These are phyloP conservation scores for Chlorospingus semifuscus DNA, from an alignment of 2,797 vertebrate genomes.

Conservation along the genomic window DNA sequence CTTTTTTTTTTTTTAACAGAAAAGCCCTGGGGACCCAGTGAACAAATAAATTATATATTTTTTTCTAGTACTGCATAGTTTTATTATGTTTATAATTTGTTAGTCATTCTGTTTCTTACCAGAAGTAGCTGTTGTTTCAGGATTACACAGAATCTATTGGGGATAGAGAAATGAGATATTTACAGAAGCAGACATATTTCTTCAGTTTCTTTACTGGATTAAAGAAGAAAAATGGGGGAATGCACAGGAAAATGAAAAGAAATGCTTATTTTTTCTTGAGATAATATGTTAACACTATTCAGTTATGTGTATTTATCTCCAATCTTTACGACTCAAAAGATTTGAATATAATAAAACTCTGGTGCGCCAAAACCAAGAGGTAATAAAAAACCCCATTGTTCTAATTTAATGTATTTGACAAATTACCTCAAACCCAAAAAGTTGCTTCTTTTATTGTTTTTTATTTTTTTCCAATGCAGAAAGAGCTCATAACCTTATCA, in stretches of 20 bases:
- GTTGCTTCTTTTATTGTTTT: background rate
- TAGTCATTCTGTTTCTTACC: background rate
- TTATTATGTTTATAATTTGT: slow-evolving; percentile 15
- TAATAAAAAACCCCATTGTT: background rate
- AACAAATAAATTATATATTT: background rate
- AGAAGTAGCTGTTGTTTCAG: slow-evolving; percentile 4
- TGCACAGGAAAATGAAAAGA: slow-evolving; percentile 8
- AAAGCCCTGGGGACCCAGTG: background rate
- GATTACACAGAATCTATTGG: background rate
- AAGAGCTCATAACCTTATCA: background rate
- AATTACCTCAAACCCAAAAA: background rate
- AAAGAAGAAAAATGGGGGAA: background rate
- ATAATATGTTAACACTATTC: background rate
- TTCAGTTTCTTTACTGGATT: slow-evolving; percentile 5
- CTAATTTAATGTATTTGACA: slow-evolving; percentile 1
- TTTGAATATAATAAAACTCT: background rate
- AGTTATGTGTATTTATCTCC: slow-evolving; percentile 3
- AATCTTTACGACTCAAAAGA: slow-evolving; percentile 7
- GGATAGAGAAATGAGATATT: slow-evolving; percentile 24
- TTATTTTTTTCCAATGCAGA: background rate
- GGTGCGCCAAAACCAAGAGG: background rate
- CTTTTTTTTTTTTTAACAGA: background rate
- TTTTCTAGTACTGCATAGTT: background rate
- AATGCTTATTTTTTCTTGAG: slow-evolving; percentile 5
- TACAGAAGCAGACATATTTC: background rate